Evolutionary conservation across 2,888 invertebrate species (phyloP).

Genomic region (Cylloceria caligata): DNA sequence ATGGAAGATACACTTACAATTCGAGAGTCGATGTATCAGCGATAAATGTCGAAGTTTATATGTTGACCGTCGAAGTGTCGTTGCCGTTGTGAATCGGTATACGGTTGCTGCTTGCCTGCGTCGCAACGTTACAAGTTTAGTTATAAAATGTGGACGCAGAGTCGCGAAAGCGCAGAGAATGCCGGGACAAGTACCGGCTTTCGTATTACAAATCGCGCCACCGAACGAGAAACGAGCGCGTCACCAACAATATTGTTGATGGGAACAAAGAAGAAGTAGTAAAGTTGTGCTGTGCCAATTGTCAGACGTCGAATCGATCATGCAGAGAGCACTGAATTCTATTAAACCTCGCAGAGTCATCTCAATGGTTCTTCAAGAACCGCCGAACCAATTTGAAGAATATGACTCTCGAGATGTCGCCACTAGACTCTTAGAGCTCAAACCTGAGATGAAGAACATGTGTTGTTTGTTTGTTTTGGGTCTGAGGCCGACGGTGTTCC

Average conservation of each 20-base stretch:
- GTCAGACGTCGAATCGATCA: neutral
- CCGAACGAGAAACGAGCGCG: neutral
- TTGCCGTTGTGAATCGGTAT: constrained; percentile 5
- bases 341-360: neutral
- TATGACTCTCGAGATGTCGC: too few relatives aligned
- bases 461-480: too few relatives aligned
- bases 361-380: too few relatives aligned
- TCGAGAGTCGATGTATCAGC: neutral
- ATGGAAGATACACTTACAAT: constrained; percentile 15
- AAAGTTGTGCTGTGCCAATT: neutral
- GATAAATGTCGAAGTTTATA: constrained; percentile 6
- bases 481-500: too few relatives aligned
- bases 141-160: neutral
- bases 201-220: neutral
- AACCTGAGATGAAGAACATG: too few relatives aligned
- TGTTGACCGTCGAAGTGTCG: neutral
- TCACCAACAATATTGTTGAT: neutral
- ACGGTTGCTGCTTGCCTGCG: neutral
- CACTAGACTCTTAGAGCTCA: too few relatives aligned
- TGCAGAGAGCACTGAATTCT: neutral
- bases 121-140: neutral
- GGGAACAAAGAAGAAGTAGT: neutral
- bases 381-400: too few relatives aligned
- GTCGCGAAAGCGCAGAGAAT: neutral
- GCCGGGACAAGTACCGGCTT: constrained; percentile 28